Conservation (phyloP, 2,888 invertebrate genomes). For the Aricia artaxerxes region DNA sequence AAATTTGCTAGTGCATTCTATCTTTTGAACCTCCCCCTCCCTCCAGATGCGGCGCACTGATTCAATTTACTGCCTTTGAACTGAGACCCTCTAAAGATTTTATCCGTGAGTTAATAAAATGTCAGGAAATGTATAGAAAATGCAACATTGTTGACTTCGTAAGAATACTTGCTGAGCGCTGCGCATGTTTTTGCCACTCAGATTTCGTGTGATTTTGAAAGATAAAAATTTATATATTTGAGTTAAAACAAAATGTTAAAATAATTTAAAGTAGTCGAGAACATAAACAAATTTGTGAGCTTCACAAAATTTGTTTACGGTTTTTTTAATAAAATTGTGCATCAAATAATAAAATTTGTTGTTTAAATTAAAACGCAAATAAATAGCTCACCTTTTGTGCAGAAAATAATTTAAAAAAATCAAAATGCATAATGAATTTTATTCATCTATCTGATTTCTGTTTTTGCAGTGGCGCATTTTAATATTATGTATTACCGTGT, state of each 20-base stretch:
- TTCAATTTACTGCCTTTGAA: conserved; percentile 40
- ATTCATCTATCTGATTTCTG: neutral
- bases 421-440: too few species aligned
- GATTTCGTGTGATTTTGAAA: conserved; percentile 27
- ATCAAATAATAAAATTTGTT: neutral
- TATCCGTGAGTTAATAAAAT: conserved; percentile 39
- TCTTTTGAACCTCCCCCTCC: conserved; percentile 34
- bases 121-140: conserved; percentile 38
- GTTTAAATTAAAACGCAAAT: neutral
- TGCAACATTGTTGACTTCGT: conserved; percentile 38
- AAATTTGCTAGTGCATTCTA: conserved; percentile 35
- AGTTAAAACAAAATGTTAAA: neutral
- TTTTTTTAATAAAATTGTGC: neutral
- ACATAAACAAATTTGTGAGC: neutral
- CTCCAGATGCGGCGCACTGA: conserved; percentile 36
- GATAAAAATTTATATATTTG: conserved; percentile 14
- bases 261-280: neutral
- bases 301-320: neutral
- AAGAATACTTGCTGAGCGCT: conserved; percentile 33
- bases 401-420: too few species aligned
- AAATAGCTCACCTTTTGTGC: neutral
- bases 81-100: conserved; percentile 37
- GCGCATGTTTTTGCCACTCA: conserved; percentile 16
- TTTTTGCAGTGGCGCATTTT: too few species aligned
- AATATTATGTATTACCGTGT: too few species aligned